Evolutionary conservation across 1,140 invertebrate species (phyloP).

Genomic region (Cherax quadricarinatus): DNA sequence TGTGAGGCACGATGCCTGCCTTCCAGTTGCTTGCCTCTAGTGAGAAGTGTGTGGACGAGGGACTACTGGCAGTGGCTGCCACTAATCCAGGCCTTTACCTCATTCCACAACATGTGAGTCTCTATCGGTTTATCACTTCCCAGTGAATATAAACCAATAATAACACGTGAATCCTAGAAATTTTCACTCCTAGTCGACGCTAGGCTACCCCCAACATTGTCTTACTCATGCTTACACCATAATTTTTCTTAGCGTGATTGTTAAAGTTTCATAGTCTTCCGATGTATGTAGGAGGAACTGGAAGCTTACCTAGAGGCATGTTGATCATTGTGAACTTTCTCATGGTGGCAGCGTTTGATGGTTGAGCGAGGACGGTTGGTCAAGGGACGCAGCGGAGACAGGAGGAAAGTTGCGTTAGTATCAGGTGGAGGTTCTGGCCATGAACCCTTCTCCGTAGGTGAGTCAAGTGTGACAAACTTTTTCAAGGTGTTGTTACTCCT

Average conservation of each 20-base stretch:
- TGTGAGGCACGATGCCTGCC: background rate
- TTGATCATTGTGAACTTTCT: background rate
- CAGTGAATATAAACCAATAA: no score
- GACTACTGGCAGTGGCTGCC: constrained; percentile 82
- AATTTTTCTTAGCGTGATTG: no score
- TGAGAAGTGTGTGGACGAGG: constrained; percentile 83
- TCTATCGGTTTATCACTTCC: background rate
- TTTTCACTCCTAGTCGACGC: no score
- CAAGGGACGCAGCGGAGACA: background rate
- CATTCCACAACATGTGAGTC: constrained; percentile 77
- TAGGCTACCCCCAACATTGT: no score
- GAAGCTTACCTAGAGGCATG: no score
- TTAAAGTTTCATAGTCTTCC: no score
- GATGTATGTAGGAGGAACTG: no score
- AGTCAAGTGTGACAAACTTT: constrained; percentile 15
- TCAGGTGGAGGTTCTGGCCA: constrained; percentile 91
- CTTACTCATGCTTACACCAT: no score
- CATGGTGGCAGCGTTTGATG: constrained; percentile 75
- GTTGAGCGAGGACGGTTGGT: constrained; percentile 51
- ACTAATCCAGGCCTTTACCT: constrained; percentile 82
- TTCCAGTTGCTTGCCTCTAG: constrained; percentile 82
- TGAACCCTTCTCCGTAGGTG: constrained; percentile 83
- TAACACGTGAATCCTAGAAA: no score
- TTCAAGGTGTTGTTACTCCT: no score
- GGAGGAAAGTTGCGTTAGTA: constrained; percentile 76